phyloP scores from a whole-genome alignment of 2,888 invertebrate species.

The Dasypogon diadema region DNA sequence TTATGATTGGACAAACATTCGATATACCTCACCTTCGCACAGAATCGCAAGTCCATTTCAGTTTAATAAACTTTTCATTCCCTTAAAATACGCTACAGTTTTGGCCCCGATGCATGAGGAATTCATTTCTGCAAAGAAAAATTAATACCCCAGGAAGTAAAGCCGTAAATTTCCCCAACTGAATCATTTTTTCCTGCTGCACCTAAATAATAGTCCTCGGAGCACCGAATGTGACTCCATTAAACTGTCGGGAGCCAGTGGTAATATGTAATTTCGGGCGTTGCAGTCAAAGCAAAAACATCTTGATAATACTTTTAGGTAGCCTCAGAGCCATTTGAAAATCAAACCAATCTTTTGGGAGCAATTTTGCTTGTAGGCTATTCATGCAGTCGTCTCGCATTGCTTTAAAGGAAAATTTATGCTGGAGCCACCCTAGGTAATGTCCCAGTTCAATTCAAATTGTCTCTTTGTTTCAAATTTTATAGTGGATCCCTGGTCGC shows the following conservation, averaged over 20 bases:
- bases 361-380: slow-evolving; percentile 30
- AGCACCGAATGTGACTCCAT: not conserved
- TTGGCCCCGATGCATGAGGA: not conserved
- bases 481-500: slow-evolving; percentile 40
- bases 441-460: slow-evolving; percentile 46
- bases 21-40: too few relatives aligned
- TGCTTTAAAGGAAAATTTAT: slow-evolving; percentile 25
- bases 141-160: not conserved
- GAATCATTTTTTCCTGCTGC: not conserved
- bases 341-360: slow-evolving; percentile 27
- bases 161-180: not conserved
- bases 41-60: too few relatives aligned
- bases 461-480: slow-evolving; percentile 44
- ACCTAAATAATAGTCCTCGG: not conserved
- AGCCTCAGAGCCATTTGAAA: slow-evolving; percentile 7
- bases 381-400: slow-evolving; percentile 5
- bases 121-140: not conserved
- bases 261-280: slow-evolving; percentile 15
- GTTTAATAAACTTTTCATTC: too few relatives aligned
- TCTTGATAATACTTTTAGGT: slow-evolving; percentile 10
- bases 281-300: slow-evolving; percentile 25
- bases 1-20: too few relatives aligned
- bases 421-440: slow-evolving; percentile 6
- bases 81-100: too few relatives aligned
- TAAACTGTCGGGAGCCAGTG: slow-evolving; percentile 14